Evolutionary conservation across 2,797 vertebrate species (phyloP).

Genomic region (Myotis findleyi): DNA sequence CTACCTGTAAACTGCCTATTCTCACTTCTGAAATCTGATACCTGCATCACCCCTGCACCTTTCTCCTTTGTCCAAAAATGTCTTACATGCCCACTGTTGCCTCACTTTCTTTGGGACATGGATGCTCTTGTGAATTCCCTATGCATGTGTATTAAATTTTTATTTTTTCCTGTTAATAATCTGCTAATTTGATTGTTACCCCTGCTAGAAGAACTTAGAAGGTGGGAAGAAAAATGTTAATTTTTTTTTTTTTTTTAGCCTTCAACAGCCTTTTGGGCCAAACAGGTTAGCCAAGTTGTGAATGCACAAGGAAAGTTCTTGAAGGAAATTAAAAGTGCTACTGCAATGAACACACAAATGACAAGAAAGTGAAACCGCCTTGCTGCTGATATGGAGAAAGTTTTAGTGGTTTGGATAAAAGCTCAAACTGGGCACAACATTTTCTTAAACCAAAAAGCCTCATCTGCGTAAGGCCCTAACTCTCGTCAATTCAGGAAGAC

Average conservation of each 20-base stretch:
- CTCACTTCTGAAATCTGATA: neutral
- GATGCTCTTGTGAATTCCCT: neutral
- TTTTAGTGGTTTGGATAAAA: neutral
- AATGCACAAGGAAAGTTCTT: neutral
- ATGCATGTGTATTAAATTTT: neutral
- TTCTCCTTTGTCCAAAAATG: neutral
- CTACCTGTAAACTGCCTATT: neutral
- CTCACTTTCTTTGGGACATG: neutral
- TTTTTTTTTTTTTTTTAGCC: neutral
- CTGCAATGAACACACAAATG: neutral
- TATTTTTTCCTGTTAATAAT: neutral
- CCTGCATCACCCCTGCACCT: neutral
- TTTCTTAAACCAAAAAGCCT: neutral
- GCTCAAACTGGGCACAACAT: neutral
- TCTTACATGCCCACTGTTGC: neutral
- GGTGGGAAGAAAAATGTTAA: neutral
- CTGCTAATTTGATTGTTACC: neutral
- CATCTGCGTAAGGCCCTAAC: neutral
- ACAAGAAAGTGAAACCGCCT: neutral
- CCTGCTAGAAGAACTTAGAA: neutral
- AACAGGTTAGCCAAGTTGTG: neutral
- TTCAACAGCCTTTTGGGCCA: neutral
- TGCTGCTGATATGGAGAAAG: neutral
- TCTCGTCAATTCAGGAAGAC: neutral
- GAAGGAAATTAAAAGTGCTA: neutral